Evolutionary conservation across 2,113 vertebrate species (phyloP).

Genomic region (Pseudorhombus dupliciocellatus): DNA sequence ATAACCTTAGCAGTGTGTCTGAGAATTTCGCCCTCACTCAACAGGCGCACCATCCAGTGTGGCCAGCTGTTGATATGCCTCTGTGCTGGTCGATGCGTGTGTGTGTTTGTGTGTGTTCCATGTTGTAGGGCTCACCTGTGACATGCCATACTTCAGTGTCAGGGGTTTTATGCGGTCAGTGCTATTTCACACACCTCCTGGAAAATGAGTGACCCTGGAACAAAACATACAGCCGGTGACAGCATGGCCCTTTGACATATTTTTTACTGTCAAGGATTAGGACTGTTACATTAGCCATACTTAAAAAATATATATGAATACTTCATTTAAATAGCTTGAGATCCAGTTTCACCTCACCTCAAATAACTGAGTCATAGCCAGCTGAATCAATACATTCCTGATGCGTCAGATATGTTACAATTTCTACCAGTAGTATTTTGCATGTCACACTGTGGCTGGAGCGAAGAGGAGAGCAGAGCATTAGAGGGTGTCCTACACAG

Average conservation of each 20-base stretch:
- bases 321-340: slow-evolving; percentile 21
- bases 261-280: slow-evolving; percentile 8
- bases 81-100: background rate
- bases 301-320: slow-evolving; percentile 13
- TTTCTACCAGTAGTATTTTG: background rate
- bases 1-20: slow-evolving; percentile 1
- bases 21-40: slow-evolving; percentile 2
- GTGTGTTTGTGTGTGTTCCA: slow-evolving; percentile 34
- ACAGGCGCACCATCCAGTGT: slow-evolving; percentile 22
- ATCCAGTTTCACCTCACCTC: slow-evolving; percentile 19
- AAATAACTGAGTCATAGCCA: slow-evolving; percentile 18
- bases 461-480: slow-evolving; percentile 13
- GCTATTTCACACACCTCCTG: slow-evolving; percentile 77
- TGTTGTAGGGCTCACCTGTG: slow-evolving; percentile 68
- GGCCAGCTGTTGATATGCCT: slow-evolving; percentile 42
- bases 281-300: too few relatives aligned
- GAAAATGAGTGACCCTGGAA: slow-evolving; percentile 70
- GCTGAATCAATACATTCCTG: background rate
- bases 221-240: slow-evolving; percentile 43
- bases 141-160: slow-evolving; percentile 75
- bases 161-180: slow-evolving; percentile 69
- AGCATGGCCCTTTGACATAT: slow-evolving; percentile 28
- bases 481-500: slow-evolving; percentile 11
- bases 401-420: slow-evolving; percentile 18
- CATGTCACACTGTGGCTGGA: slow-evolving; percentile 13